Percentiles rank a stretch among this genome's conserved stretches.
These are phyloP conservation scores for Pantherophis alleghaniensis DNA, from an alignment of 2,797 vertebrate genomes.

Conservation along the genomic window DNA sequence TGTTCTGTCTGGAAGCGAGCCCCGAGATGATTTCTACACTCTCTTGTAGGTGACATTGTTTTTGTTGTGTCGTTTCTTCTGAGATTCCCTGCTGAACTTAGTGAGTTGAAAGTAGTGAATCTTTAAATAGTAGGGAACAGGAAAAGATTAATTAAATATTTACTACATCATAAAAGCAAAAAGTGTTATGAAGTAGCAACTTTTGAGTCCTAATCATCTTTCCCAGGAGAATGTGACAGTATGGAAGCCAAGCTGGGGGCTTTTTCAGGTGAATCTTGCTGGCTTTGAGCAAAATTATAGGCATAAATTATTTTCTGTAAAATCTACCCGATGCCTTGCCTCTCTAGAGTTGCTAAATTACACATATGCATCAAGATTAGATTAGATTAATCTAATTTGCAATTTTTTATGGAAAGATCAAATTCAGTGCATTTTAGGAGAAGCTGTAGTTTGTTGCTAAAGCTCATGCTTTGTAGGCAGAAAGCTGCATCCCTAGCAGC, in stretches of 20 bases:
- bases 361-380: neutral
- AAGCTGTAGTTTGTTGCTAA: neutral
- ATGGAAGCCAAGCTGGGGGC: conserved; percentile 17
- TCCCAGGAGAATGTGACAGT: conserved; percentile 29
- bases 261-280: conserved; percentile 26
- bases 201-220: conserved; percentile 46
- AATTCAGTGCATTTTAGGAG: neutral
- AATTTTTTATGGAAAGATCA: neutral
- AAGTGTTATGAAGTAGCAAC: conserved; percentile 38
- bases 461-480: neutral
- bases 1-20: conserved; percentile 52
- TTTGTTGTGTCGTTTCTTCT: conserved; percentile 18
- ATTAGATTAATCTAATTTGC: neutral
- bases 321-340: conserved; percentile 4
- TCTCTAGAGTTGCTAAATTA: neutral
- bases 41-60: conserved; percentile 39
- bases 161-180: conserved; percentile 46
- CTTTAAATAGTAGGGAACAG: conserved; percentile 47
- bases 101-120: conserved; percentile 47
- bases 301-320: neutral
- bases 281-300: conserved; percentile 23
- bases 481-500: neutral
- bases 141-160: conserved; percentile 58
- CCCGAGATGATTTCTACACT: conserved; percentile 40
- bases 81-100: conserved; percentile 49